Evolutionary conservation across 2,797 vertebrate genomes (phyloP).

Genomic region (Argya squamiceps): DNA sequence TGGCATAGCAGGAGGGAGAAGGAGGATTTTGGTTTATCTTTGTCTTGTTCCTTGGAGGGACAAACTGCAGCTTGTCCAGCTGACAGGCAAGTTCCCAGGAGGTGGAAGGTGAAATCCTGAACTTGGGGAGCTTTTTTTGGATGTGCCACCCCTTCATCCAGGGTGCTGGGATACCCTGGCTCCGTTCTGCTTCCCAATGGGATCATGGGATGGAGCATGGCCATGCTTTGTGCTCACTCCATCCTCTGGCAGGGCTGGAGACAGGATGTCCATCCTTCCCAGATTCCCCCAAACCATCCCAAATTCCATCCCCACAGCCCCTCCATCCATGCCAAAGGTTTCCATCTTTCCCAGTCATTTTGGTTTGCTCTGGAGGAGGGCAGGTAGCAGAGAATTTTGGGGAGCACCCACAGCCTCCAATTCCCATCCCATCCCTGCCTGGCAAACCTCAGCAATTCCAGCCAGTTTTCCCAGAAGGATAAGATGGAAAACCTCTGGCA

Average conservation of each 20-base stretch:
- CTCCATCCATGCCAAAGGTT: accelerated
- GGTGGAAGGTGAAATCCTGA: constrained; percentile 82
- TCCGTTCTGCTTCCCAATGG: accelerated
- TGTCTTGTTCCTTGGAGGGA: constrained; percentile 84
- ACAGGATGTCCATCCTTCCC: not conserved
- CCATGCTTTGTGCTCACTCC: accelerated
- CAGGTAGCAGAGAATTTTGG: accelerated
- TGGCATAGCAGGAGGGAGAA: not conserved
- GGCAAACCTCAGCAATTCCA: not conserved
- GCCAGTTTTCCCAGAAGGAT: not conserved
- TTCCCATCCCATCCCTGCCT: not conserved
- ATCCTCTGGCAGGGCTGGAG: not conserved
- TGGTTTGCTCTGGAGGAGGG: not conserved
- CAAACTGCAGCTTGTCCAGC: constrained; percentile 81
- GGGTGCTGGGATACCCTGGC: not conserved
- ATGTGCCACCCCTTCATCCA: not conserved
- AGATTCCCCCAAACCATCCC: not conserved
- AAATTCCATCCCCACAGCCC: not conserved
- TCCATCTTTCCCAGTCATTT: not conserved
- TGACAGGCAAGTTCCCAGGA: constrained; percentile 81
- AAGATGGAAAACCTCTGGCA: not conserved
- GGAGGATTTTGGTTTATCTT: constrained; percentile 74
- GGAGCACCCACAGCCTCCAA: not conserved
- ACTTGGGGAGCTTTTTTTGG: constrained; percentile 1
- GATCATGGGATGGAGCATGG: accelerated